phyloP scores from a whole-genome alignment of 2,888 invertebrate genomes.

The Oasisia sp. region DNA sequence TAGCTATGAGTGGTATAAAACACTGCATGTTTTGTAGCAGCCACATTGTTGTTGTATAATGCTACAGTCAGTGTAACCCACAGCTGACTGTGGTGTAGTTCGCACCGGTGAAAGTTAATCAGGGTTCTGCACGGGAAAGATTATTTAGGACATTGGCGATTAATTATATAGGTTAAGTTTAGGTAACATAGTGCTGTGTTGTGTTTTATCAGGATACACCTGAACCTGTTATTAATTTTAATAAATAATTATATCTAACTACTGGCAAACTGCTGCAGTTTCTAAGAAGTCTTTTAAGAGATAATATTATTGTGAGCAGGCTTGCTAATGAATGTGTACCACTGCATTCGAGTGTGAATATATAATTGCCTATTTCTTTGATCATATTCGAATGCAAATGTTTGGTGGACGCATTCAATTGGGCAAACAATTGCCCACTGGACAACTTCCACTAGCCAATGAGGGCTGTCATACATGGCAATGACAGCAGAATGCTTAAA shows the following conservation, averaged over 20 bases:
- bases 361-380: no score
- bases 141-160: background rate
- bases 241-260: background rate
- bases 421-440: no score
- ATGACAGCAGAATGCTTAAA: no score
- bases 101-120: background rate
- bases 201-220: background rate
- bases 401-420: no score
- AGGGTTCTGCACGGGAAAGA: background rate
- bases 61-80: background rate
- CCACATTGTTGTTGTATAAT: background rate
- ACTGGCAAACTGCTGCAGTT: no score
- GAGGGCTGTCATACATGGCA: no score
- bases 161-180: background rate
- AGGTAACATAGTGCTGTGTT: background rate
- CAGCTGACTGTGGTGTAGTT: background rate
- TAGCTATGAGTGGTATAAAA: background rate
- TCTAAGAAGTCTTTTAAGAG: background rate
- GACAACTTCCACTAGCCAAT: no score
- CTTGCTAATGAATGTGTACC: no score
- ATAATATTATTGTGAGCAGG: background rate
- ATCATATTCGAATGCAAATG: no score
- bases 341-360: no score
- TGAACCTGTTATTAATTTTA: background rate
- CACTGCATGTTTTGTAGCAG: background rate